These are phyloP conservation scores for Sialia sialis DNA, from an alignment of 2,113 vertebrate genomes.

Conservation along the genomic window DNA sequence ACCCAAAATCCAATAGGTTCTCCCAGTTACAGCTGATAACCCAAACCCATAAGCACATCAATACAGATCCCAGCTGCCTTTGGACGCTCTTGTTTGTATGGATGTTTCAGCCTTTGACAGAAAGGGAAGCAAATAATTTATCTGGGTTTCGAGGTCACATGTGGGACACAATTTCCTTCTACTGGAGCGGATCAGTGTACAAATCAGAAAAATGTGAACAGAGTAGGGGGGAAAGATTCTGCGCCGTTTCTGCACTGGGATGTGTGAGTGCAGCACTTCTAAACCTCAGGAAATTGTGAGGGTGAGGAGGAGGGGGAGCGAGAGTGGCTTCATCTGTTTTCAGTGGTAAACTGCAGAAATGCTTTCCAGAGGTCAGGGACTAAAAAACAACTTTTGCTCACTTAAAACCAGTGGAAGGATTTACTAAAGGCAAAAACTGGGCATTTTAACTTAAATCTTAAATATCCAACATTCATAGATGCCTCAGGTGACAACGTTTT, in stretches of 20 bases:
- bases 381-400: background rate
- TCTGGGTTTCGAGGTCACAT: constrained; percentile 8
- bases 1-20: background rate
- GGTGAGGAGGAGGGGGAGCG: background rate
- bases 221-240: background rate
- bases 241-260: background rate
- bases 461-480: background rate
- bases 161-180: constrained; percentile 44
- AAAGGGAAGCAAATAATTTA: constrained; percentile 10
- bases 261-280: background rate
- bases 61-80: background rate
- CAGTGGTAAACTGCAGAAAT: background rate
- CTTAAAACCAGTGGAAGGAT: background rate
- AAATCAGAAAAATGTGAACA: constrained; percentile 39
- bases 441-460: background rate
- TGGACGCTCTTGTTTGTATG: background rate
- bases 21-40: background rate
- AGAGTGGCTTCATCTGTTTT: background rate
- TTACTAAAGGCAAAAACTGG: background rate
- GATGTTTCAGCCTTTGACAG: background rate
- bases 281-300: constrained; percentile 33
- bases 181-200: background rate
- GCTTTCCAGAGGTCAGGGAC: background rate
- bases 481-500: background rate
- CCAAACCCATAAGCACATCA: background rate